Conservation (phyloP, 2,888 invertebrate genomes). For the Rhimphoctona megacephalus region DNA sequence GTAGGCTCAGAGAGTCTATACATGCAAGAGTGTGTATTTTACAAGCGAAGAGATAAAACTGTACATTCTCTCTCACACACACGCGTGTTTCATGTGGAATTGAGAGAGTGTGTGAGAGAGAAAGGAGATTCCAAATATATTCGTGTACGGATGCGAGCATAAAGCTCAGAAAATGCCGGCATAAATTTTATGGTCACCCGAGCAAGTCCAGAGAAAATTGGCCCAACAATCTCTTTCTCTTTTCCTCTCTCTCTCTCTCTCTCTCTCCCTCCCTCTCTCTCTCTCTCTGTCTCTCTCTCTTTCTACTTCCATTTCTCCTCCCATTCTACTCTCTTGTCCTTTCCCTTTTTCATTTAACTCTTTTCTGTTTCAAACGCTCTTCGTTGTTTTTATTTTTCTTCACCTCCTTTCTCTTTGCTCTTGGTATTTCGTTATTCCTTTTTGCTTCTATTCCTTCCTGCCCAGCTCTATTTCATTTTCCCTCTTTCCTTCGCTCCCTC, state of each 20-base stretch:
- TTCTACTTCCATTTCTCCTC: background rate
- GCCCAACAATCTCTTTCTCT: slow-evolving; percentile 58
- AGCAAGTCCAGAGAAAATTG: slow-evolving; percentile 74
- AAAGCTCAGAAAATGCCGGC: slow-evolving; percentile 75
- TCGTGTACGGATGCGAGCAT: slow-evolving; percentile 68
- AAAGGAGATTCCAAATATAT: slow-evolving; percentile 67
- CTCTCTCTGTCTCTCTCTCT: background rate
- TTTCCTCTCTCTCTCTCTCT: slow-evolving; percentile 3
- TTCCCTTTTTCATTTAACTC: background rate
- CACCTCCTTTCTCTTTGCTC: background rate
- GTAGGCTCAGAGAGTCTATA: slow-evolving; percentile 41
- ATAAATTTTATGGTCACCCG: slow-evolving; percentile 77
- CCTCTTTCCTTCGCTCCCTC: too few relatives aligned
- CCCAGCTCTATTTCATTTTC: slow-evolving; percentile 2
- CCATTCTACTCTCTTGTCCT: slow-evolving; percentile 3
- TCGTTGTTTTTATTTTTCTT: background rate
- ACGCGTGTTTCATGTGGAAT: background rate
- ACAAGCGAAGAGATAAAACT: slow-evolving; percentile 44
- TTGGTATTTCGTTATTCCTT: background rate
- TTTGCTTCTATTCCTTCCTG: background rate
- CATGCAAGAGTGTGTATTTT: slow-evolving; percentile 45
- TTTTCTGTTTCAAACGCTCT: background rate
- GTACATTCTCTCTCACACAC: background rate
- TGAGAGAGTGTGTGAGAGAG: background rate
- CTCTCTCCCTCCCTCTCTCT: background rate